Evolutionary conservation across 1,140 invertebrate genomes (phyloP).

Genomic region (Heliconius eleuchia): DNA sequence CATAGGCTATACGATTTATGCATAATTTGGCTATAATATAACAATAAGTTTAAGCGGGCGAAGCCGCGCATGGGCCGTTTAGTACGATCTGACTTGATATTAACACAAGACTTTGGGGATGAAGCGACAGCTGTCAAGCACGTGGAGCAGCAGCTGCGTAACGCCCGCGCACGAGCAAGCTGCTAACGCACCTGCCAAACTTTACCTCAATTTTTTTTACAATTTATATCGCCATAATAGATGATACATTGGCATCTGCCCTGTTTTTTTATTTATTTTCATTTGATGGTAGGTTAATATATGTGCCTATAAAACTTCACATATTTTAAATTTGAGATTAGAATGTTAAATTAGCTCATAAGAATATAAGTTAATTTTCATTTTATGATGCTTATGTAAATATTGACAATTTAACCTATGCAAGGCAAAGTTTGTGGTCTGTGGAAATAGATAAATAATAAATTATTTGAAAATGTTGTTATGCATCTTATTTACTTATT

Average conservation of each 20-base stretch:
- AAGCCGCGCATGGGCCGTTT: too few relatives aligned
- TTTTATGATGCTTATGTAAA: neutral
- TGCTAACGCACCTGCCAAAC: constrained; percentile 66
- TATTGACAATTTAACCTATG: neutral
- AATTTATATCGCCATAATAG: constrained; percentile 45
- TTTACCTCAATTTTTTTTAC: constrained; percentile 53
- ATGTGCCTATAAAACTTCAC: neutral
- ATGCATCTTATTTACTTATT: too few relatives aligned
- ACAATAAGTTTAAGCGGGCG: too few relatives aligned
- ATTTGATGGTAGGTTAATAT: neutral
- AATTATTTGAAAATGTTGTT: too few relatives aligned
- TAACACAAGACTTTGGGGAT: constrained; percentile 47
- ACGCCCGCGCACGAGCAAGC: constrained; percentile 71
- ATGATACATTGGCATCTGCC: constrained; percentile 54
- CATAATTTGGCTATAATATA: too few relatives aligned
- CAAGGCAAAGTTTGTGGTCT: neutral
- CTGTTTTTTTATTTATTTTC: constrained; percentile 26
- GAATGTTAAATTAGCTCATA: too few relatives aligned
- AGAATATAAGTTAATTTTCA: too few relatives aligned
- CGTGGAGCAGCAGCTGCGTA: constrained; percentile 67
- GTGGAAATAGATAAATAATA: neutral
- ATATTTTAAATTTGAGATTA: too few relatives aligned
- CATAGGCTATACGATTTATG: too few relatives aligned
- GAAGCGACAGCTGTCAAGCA: constrained; percentile 69
- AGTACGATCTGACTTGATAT: constrained; percentile 7